phyloP scores from a whole-genome alignment of 2,113 vertebrate species.

The Boulengeromyrus knoepffleri region DNA sequence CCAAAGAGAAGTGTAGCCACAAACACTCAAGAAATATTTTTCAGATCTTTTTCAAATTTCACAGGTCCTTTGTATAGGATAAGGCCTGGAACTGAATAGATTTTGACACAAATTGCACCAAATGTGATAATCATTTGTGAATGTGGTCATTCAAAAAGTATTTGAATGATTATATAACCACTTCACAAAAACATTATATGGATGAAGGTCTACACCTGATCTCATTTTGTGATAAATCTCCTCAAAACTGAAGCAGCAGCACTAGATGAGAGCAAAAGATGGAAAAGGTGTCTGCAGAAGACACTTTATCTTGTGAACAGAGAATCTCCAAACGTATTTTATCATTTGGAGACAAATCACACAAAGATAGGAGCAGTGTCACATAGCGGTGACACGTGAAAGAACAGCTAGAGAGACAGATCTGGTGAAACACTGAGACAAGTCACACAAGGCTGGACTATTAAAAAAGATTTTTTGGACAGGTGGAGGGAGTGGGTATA shows the following conservation, averaged over 20 bases:
- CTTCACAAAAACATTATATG: background rate
- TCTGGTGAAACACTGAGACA: background rate
- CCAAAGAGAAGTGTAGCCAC: background rate
- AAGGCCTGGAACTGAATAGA: background rate
- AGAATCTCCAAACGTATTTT: background rate
- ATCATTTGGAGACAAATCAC: background rate
- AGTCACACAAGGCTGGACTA: background rate
- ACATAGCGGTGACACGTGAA: background rate
- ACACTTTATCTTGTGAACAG: background rate
- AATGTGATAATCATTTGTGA: background rate
- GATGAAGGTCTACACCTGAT: background rate
- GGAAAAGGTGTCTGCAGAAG: background rate
- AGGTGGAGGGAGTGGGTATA: background rate
- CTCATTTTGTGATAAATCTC: background rate
- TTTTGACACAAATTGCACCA: background rate
- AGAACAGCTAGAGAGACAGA: background rate
- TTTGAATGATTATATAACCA: background rate
- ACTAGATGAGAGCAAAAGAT: background rate
- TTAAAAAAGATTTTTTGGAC: background rate
- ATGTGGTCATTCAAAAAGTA: background rate
- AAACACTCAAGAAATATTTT: background rate
- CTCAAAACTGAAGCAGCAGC: background rate
- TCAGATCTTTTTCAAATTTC: background rate
- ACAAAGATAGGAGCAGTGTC: background rate
- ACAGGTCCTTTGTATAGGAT: background rate